A percentile compares a stretch with the other conserved stretches of the same genome.
phyloP scores from a whole-genome alignment of 1,140 invertebrate species.

The Drosophila punjabiensis region DNA sequence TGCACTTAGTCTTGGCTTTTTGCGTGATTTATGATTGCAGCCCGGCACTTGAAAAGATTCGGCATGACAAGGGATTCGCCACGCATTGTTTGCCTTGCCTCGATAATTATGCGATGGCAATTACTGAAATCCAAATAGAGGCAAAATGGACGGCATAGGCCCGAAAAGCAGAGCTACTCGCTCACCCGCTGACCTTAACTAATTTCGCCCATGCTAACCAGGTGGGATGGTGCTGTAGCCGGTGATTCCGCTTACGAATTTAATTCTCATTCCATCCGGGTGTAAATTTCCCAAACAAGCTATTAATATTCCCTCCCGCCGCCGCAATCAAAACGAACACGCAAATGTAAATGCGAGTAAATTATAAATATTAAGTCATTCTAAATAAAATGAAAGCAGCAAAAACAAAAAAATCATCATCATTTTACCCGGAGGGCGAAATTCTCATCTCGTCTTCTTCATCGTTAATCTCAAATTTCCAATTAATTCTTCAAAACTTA shows the following conservation, averaged over 20 bases:
- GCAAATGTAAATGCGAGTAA: slow-evolving; percentile 80
- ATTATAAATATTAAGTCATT: slow-evolving; percentile 72
- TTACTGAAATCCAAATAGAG: slow-evolving; percentile 23
- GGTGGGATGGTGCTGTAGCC: neutral
- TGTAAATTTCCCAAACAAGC: slow-evolving; percentile 79
- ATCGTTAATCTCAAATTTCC: slow-evolving; percentile 62
- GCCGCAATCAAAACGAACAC: slow-evolving; percentile 39
- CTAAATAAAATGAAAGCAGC: slow-evolving; percentile 40
- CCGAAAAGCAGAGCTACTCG: slow-evolving; percentile 43
- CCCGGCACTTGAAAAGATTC: slow-evolving; percentile 58
- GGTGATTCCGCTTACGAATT: slow-evolving; percentile 8
- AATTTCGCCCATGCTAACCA: slow-evolving; percentile 31
- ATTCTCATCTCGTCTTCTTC: slow-evolving; percentile 15
- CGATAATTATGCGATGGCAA: slow-evolving; percentile 52
- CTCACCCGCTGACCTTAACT: slow-evolving; percentile 53
- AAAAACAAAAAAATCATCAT: slow-evolving; percentile 13
- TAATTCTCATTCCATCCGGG: slow-evolving; percentile 61
- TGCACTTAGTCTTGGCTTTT: slow-evolving; percentile 53
- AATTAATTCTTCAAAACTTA: slow-evolving; percentile 60
- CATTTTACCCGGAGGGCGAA: slow-evolving; percentile 32
- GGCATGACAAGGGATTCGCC: slow-evolving; percentile 75
- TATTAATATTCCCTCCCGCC: slow-evolving; percentile 59
- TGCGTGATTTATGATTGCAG: slow-evolving; percentile 78
- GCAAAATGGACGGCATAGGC: slow-evolving; percentile 11
- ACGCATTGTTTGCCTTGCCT: slow-evolving; percentile 66